A percentile compares a stretch with the other conserved stretches of the same genome.
These are phyloP conservation scores for Margaritifera margaritifera DNA, from an alignment of 2,888 invertebrate species.

Conservation along the genomic window DNA sequence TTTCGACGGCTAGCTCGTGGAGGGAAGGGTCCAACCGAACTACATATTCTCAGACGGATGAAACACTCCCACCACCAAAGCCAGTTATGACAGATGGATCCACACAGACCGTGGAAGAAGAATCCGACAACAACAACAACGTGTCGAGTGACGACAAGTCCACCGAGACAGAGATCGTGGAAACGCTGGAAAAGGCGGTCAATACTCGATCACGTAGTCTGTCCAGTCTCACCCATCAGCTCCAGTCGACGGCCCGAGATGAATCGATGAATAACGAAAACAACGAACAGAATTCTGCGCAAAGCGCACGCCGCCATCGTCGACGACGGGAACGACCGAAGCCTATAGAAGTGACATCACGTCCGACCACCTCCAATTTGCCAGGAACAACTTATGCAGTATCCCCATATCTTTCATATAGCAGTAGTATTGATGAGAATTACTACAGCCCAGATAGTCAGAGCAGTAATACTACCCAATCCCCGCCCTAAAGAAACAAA, in stretches of 20 bases:
- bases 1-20: slow-evolving; percentile 33
- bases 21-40: slow-evolving; percentile 35
- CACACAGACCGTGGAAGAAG: slow-evolving; percentile 40
- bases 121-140: slow-evolving; percentile 32
- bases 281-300: slow-evolving; percentile 27
- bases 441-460: slow-evolving; percentile 46
- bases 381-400: slow-evolving; percentile 33
- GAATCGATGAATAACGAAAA: slow-evolving; percentile 10
- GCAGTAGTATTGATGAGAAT: slow-evolving; percentile 64
- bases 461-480: too few relatives aligned
- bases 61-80: slow-evolving; percentile 41
- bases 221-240: slow-evolving; percentile 40
- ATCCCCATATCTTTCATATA: slow-evolving; percentile 54
- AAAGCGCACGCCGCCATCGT: slow-evolving; percentile 42
- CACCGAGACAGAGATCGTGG: slow-evolving; percentile 55
- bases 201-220: slow-evolving; percentile 62
- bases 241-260: slow-evolving; percentile 32
- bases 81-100: slow-evolving; percentile 29
- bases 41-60: slow-evolving; percentile 43
- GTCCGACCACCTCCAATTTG: slow-evolving; percentile 49
- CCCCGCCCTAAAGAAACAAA: too few relatives aligned
- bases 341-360: slow-evolving; percentile 58
- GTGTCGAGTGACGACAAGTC: slow-evolving; percentile 48
- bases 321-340: slow-evolving; percentile 55
- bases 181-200: slow-evolving; percentile 66